Percentiles rank a stretch among this genome's conserved stretches.
phyloP scores from a whole-genome alignment of 2,797 vertebrate genomes.

The Gorsachius magnificus region DNA sequence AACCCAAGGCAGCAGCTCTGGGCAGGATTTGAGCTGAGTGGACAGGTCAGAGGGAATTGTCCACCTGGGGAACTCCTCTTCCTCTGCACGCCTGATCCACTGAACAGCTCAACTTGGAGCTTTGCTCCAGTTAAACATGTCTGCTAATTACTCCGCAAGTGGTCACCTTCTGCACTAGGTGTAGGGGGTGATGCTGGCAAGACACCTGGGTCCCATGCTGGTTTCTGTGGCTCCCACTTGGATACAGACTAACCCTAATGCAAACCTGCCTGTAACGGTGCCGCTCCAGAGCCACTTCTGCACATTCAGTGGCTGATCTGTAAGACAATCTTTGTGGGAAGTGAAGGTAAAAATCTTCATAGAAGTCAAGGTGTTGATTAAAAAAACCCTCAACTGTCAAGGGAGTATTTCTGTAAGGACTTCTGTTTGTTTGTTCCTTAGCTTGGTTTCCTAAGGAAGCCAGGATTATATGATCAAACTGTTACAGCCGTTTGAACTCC shows the following conservation, averaged over 20 bases:
- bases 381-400: background rate
- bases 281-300: background rate
- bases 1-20: background rate
- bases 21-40: background rate
- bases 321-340: slow-evolving; percentile 59
- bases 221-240: background rate
- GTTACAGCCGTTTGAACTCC: slow-evolving; percentile 64
- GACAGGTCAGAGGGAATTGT: background rate
- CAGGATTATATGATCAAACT: slow-evolving; percentile 63
- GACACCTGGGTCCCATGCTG: background rate
- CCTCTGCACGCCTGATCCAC: accelerated
- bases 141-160: background rate
- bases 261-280: background rate
- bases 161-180: background rate
- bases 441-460: slow-evolving; percentile 62
- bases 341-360: slow-evolving; percentile 18
- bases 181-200: background rate
- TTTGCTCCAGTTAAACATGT: background rate
- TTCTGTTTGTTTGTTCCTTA: slow-evolving; percentile 65
- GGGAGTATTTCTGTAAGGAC: slow-evolving; percentile 28
- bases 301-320: background rate
- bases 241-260: background rate
- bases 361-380: slow-evolving; percentile 47
- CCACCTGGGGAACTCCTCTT: background rate
- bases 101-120: background rate